Evolutionary conservation across 2,888 invertebrate species (phyloP), one percentile per base, ranked within the genome.

Genomic region (Mycogona germanica): DNA sequence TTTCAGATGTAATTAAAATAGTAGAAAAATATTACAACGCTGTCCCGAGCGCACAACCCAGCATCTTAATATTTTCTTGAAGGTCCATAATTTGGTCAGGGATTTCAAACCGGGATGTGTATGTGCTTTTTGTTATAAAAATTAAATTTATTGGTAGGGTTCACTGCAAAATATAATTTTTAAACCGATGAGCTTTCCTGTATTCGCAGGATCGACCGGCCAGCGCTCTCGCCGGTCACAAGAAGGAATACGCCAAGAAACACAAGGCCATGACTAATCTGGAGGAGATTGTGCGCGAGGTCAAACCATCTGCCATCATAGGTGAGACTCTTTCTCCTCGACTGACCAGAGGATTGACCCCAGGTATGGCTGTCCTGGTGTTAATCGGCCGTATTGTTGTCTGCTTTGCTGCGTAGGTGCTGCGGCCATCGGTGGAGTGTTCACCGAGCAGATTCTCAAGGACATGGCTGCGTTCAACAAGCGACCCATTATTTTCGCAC

Each of bases 401-500:
- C n/a, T 32, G 35, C n/a, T 32, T 12, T 12, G n/a, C 28, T 44
- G 2, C 42, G 19, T 67, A 81, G 95, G 91, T 51, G 97, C 96
- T 50, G 85, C 96, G 19, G 96, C 96, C 0, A 79, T 91, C 57
- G 83, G 84, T 28, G 91, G 92, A 49, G 93, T 92, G n/a, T 98
- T 98, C 73, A 93, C 87, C 0, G 72, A 80, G 23, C 81, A 82
- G 61, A 87, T 99, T 64, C 75, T 99, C 53, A 75, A 78, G 63
- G 78, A 79, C 66, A 95, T 99, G 96, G 91, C 78, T 14, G 74
- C 75, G 50, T 76, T 80, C 67, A 91, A 92, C 72, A 78, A 82
- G 23, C 76, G 77, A 51, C 98, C 98, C 2, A 82, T 99, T 58
- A 88, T 98, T 63, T 98, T 98, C 72, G 97, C 98, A 12, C 78